Evolutionary conservation across 1,140 invertebrate genomes (phyloP), one percentile per base, ranked within the genome.

Genomic region (Drosophila prosaltans): DNA sequence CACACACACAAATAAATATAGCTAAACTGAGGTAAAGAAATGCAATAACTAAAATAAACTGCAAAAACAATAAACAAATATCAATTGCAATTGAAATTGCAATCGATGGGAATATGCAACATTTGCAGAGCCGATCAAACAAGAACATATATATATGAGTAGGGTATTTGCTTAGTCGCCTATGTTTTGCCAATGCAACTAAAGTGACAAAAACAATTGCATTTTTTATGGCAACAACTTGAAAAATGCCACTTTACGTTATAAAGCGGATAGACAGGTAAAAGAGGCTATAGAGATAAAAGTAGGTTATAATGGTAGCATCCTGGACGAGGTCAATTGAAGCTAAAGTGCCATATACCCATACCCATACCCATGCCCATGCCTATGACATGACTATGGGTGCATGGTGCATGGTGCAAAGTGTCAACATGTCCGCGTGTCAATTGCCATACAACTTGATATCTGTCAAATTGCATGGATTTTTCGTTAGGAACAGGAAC

Each of bases 11-110:
- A 65, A 32, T 26, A 7, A n/a, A 39, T 39, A 32, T 45, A 41
- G 21, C 48, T 63, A 75, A 48, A 72, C 28, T 62, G 40, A 65
- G 30, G 64, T 24, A 70, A 71, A 72, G 78, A 79, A 73, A 64
- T 72, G 71, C 66, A 82, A 76, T 79, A 82, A 79, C 79, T 73
- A 86, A 71, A 82, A 66, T 61, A 60, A 72, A 75, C 74, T 63
- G 59, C 82, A 86, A 68, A 54, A 67, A 62, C 39, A 78, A 78
- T 81, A 70, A 26, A 51, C 45, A 51, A 51, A 51, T 26, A 51
- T 26, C 72, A 65, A 67, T 51, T 41, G 41, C 26, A 40, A 30
- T 32, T 48, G 11, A 9, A 26, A 51, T 2, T 30, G 16, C 26
- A 26, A 65, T 28, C 5, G 16, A 32, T 30, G 41, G 58, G 21